Percentiles rank a stretch among this genome's conserved stretches.
These are phyloP conservation scores for Patiria pectinifera DNA, from an alignment of 53 echinoderm and acorn worm species.

Conservation along the genomic window DNA sequence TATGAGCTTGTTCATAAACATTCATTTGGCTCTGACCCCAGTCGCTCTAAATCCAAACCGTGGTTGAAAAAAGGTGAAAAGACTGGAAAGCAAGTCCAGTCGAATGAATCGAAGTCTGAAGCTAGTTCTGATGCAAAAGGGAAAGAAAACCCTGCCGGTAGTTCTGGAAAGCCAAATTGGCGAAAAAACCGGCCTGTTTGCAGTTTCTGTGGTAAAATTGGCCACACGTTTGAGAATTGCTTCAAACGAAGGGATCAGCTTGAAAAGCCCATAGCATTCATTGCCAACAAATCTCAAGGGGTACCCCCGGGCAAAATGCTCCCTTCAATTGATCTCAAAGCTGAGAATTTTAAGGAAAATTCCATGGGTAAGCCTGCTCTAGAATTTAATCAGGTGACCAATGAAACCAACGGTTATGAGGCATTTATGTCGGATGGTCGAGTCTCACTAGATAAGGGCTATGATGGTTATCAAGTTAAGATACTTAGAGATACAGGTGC, in stretches of 20 bases:
- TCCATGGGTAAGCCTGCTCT: background rate
- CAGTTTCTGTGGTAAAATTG: constrained; percentile 15
- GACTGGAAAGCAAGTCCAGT: no score
- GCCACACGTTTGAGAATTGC: background rate
- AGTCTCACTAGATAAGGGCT: background rate
- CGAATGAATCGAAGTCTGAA: no score
- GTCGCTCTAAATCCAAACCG: no score
- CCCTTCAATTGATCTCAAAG: background rate
- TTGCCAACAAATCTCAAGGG: constrained; percentile 5
- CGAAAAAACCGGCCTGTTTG: background rate
- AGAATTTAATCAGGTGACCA: background rate
- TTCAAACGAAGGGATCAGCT: constrained; percentile 17
- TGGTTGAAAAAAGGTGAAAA: no score
- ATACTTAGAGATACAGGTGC: constrained; percentile 24
- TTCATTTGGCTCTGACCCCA: no score
- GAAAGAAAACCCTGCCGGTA: no score
- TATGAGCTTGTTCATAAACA: no score
- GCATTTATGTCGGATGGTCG: constrained; percentile 32
- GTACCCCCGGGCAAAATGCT: background rate
- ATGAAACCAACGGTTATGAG: constrained; percentile 19
- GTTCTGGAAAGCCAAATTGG: no score
- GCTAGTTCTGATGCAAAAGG: no score
- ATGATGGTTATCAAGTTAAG: background rate
- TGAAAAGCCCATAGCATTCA: constrained; percentile 9
- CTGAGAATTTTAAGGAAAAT: background rate